phyloP scores from a whole-genome alignment of 2,888 invertebrate genomes.

The Polia nebulosa region DNA sequence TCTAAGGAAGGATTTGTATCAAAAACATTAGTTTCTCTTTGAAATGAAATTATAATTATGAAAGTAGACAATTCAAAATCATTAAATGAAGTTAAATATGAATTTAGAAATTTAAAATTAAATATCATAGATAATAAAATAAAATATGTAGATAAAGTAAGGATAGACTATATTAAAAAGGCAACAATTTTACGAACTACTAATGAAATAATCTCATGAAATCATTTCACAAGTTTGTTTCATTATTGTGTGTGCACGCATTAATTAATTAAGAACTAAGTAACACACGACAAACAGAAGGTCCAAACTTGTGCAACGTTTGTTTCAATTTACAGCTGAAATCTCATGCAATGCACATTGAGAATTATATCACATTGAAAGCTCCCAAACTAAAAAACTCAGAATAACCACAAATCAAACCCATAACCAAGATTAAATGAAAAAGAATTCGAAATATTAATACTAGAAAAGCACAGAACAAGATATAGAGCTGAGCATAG shows the following conservation, averaged over 20 bases:
- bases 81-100: constrained; percentile 41
- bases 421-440: constrained; percentile 68
- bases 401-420: constrained; percentile 74
- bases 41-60: constrained; percentile 38
- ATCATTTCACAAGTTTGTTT: constrained; percentile 74
- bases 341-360: constrained; percentile 77
- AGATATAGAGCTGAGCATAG: constrained; percentile 87
- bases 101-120: constrained; percentile 36
- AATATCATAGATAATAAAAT: constrained; percentile 26
- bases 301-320: constrained; percentile 75
- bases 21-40: constrained; percentile 45
- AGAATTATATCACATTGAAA: constrained; percentile 74
- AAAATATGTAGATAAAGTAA: constrained; percentile 16
- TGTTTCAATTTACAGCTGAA: constrained; percentile 63
- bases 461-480: constrained; percentile 85
- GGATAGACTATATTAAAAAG: constrained; percentile 8
- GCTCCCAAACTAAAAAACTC: constrained; percentile 73
- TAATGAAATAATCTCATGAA: constrained; percentile 46
- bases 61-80: constrained; percentile 27
- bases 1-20: constrained; percentile 27
- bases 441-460: constrained; percentile 78
- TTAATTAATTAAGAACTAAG: constrained; percentile 31
- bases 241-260: constrained; percentile 17
- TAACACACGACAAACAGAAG: constrained; percentile 31
- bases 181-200: constrained; percentile 37